phyloP scores from a whole-genome alignment of 2,113 vertebrate genomes.

The Rutilus rutilus region DNA sequence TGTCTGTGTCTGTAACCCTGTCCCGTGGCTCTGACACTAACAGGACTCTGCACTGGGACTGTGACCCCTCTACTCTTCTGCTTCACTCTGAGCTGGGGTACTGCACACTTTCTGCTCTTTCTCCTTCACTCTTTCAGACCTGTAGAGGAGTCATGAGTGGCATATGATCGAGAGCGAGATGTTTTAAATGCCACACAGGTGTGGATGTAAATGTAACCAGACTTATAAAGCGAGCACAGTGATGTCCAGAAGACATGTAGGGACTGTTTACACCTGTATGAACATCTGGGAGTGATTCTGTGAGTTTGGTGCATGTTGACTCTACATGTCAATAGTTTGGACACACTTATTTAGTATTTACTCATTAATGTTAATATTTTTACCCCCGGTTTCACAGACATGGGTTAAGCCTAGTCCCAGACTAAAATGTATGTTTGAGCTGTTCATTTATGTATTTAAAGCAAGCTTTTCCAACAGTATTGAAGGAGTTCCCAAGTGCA shows the following conservation, averaged over 20 bases:
- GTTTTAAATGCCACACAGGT: neutral
- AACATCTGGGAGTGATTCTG: neutral
- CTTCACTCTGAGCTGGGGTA: constrained; percentile 99
- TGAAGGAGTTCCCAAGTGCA: no score
- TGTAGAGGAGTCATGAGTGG: neutral
- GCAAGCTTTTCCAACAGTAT: no score
- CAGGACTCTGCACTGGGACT: constrained; percentile 99
- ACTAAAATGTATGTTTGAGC: no score
- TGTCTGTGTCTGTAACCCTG: constrained; percentile 90
- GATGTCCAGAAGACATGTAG: neutral
- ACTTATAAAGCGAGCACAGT: neutral
- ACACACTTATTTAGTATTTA: neutral
- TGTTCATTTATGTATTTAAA: no score
- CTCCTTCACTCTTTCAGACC: constrained; percentile 56
- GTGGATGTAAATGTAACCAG: neutral
- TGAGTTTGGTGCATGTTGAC: neutral
- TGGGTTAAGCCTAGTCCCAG: no score
- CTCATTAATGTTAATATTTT: no score
- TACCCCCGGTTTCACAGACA: no score
- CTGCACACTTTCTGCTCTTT: constrained; percentile 89
- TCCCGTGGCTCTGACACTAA: constrained; percentile 91
- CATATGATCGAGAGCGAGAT: neutral
- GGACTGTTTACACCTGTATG: neutral
- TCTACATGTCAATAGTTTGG: neutral
- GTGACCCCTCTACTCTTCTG: constrained; percentile 99